phyloP scores from a whole-genome alignment of 1,140 invertebrate species.

The Macrosteles quadrilineatus region DNA sequence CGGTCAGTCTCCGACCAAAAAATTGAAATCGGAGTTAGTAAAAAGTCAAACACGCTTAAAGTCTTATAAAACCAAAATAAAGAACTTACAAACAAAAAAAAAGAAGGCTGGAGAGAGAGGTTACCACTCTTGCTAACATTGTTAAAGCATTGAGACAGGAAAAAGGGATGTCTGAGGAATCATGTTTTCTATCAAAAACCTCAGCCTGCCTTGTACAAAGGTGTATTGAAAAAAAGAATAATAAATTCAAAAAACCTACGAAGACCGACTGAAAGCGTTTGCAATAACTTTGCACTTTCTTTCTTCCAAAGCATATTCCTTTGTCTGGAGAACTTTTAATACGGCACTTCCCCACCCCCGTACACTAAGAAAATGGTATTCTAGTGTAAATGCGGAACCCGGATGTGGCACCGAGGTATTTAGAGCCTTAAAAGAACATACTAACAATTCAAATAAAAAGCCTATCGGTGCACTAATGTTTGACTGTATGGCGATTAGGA shows the following conservation, averaged over 20 bases:
- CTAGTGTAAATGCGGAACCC: slow-evolving; percentile 46
- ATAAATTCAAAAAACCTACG: slow-evolving; percentile 31
- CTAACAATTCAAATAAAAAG: background rate
- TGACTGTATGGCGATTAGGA: slow-evolving; percentile 39
- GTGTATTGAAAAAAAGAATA: slow-evolving; percentile 14
- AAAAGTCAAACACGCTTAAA: background rate
- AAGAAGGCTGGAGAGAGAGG: slow-evolving; percentile 8
- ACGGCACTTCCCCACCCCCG: slow-evolving; percentile 48
- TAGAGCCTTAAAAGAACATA: slow-evolving; percentile 42
- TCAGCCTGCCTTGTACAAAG: slow-evolving; percentile 26
- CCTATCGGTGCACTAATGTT: slow-evolving; percentile 36
- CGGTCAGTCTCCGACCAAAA: background rate
- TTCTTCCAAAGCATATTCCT: slow-evolving; percentile 48
- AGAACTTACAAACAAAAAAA: slow-evolving; percentile 8
- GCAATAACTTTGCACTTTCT: slow-evolving; percentile 50
- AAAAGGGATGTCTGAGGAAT: slow-evolving; percentile 13
- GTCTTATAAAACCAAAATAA: slow-evolving; percentile 26
- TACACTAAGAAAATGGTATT: slow-evolving; percentile 50
- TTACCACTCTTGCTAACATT: slow-evolving; percentile 15
- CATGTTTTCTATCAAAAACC: slow-evolving; percentile 25
- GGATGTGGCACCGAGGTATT: slow-evolving; percentile 49
- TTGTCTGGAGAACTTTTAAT: slow-evolving; percentile 48
- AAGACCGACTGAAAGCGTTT: slow-evolving; percentile 39
- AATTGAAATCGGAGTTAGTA: slow-evolving; percentile 4
- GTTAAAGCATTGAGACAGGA: slow-evolving; percentile 13